Percentiles rank a stretch among this genome's conserved stretches.
These are phyloP conservation scores for Arge pagana DNA, from an alignment of 2,888 invertebrate genomes.

Conservation along the genomic window DNA sequence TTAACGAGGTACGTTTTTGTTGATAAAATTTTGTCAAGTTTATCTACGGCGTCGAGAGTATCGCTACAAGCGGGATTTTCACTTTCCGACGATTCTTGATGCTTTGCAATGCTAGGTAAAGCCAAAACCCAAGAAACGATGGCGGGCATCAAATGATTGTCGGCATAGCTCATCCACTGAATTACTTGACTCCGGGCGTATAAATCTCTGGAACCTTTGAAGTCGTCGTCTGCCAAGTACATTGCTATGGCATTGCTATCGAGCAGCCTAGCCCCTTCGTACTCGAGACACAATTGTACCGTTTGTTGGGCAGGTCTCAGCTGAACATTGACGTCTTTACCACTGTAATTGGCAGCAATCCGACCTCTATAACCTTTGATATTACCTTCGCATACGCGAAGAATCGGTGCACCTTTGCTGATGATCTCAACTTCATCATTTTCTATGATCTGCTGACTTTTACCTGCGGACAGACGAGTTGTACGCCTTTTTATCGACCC, in stretches of 20 bases:
- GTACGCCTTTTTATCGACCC: no score
- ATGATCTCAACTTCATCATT: background rate
- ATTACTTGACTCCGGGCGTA: conserved; percentile 50
- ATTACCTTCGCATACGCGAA: conserved; percentile 38
- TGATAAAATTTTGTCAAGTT: conserved; percentile 47
- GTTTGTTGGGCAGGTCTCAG: conserved; percentile 25
- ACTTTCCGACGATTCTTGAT: conserved; percentile 17
- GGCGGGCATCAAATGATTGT: conserved; percentile 52
- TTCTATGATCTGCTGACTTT: no score
- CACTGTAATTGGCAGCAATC: conserved; percentile 46
- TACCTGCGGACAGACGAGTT: no score
- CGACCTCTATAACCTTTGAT: conserved; percentile 40
- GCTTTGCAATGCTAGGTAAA: conserved; percentile 23
- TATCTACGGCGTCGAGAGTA: conserved; percentile 39
- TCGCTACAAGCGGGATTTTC: conserved; percentile 42
- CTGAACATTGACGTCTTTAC: conserved; percentile 36
- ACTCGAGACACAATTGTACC: conserved; percentile 33
- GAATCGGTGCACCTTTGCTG: conserved; percentile 27
- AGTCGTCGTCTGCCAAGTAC: conserved; percentile 46
- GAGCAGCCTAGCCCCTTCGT: conserved; percentile 37
- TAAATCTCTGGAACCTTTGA: conserved; percentile 44
- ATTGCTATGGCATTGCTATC: conserved; percentile 52
- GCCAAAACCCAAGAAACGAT: conserved; percentile 44
- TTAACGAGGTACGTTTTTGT: conserved; percentile 55
- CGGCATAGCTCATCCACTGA: conserved; percentile 56